A percentile compares a stretch with the other conserved stretches of the same genome.
These are phyloP conservation scores for Isurus oxyrinchus DNA, from an alignment of 2,113 vertebrate genomes.

Conservation along the genomic window DNA sequence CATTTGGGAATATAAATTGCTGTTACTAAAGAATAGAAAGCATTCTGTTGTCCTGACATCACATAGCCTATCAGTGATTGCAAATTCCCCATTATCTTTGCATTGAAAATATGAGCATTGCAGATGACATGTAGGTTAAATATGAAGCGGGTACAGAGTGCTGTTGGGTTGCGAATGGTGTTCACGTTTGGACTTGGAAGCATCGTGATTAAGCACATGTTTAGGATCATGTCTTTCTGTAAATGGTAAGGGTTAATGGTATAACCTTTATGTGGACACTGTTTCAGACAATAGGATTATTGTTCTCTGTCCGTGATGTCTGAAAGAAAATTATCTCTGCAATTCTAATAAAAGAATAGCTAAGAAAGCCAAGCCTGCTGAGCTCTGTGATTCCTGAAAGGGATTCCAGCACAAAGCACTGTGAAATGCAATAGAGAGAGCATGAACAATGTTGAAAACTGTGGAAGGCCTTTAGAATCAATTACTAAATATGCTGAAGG, in stretches of 20 bases:
- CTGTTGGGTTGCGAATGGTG: not conserved
- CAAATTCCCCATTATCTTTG: not conserved
- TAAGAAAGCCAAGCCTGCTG: not conserved
- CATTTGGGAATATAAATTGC: not conserved
- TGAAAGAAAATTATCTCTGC: constrained; percentile 21
- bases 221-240: not conserved
- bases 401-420: not conserved
- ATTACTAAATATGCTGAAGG: constrained; percentile 9
- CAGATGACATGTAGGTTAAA: not conserved
- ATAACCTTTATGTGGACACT: not conserved
- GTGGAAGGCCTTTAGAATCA: constrained; percentile 10
- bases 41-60: not conserved
- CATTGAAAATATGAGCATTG: not conserved
- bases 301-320: constrained; percentile 9
- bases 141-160: not conserved
- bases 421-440: not conserved
- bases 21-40: not conserved
- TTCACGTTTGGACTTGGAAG: not conserved
- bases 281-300: not conserved
- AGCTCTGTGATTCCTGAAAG: constrained; percentile 17
- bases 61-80: not conserved
- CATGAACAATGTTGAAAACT: constrained; percentile 1
- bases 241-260: not conserved
- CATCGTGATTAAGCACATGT: not conserved
- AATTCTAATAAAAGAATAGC: not conserved